Base-by-base conservation (phyloP, 1,140 invertebrate species). In the Drosophila ananassae region DNA sequence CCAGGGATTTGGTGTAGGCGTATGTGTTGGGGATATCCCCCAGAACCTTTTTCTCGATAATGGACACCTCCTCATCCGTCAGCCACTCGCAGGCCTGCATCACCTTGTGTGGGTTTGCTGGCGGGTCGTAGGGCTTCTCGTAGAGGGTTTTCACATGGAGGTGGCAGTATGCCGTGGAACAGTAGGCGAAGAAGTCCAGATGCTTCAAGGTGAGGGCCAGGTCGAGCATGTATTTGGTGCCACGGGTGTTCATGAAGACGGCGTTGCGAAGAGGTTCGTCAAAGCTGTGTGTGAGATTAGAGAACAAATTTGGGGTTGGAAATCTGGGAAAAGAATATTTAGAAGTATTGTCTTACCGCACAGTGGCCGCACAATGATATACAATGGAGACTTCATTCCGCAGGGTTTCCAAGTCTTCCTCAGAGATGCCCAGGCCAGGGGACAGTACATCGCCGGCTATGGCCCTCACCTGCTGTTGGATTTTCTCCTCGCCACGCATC, bases 351-450 rank as follows among this genome's bases (percentile, higher is more conserved):
- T 50, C 75, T 77, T 28, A 91, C 90, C 91, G 89, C 58, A 97
- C 96, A 44, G 98, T 98, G 0, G 98, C 98, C 0, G 98, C 98
- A 28, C 94, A 96, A 85, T 99, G 98, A 85, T 97, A 97, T 0
- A 99, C 95, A 51, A 98, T 95, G 37, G 95, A 93, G 1, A 98
- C 94, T 68, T 95, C 94, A 4, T 96, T 93, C 22, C 93, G 93
- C 0, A 99, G 90, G 13, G 94, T 92, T 59, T 95, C 87, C 50
- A 94, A 92, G 91, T 98, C 96, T n/a, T 93, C 91, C 0, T 94
- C 89, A 7, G 93, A 95, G 3, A 99, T 92, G 2, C 96, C 98
- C 24, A 99, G 92, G 22, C 95, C 95, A 0, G 94, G 93, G 32
- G 94, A 79, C 5, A 94, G 92, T 1, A 98, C 95, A 92, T 99